Evolutionary conservation across 64 coral and sea anemone species (phyloP), one percentile per base, ranked within the genome.

Genomic region (Porites australiensis): DNA sequence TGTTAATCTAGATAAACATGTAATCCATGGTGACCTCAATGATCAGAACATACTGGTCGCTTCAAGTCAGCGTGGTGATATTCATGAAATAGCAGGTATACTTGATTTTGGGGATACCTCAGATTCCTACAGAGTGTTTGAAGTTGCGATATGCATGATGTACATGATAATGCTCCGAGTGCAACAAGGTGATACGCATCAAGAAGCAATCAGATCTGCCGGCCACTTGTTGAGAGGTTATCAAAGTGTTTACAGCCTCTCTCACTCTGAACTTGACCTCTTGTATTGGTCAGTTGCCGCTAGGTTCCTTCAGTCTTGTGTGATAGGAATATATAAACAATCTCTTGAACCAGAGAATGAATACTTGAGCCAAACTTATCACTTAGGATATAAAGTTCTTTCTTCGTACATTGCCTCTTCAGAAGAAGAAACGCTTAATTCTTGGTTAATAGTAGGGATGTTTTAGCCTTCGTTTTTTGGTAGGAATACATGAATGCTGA

Each of bases 11-110:
- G 7, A 78, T 19, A 93, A 88, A 81, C 91, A 93, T 45, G 48
- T 60, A 9, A 93, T 93, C 67, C 91, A 93, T 49, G 70, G 79
- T 88, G 91, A 93, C 67, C n/a, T 93, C 2, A 93, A 93, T 64
- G 75, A 88, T 22, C 43, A 46, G 8, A 93, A 93, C 70, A 58
- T 93, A 13, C 63, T 93, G 37, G 84, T 93, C 52, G 22, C 47
- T 60, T 64, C 77, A 4, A 88, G 60, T n/a, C 19, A 14, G 5
- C 4, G 22, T 37, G 16, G 63, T 18, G 49, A 70, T 4, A 51
- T 18, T 0, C 50, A 88, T 64, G 43, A 49, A 54, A 62, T 93
- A 50, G 51, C 6, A 4, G 67, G 84, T 20, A 49, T 93, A 59
- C 65, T 93, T 71, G 91, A 93, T 79, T 93, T 93, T 93, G 84